These are phyloP conservation scores for Pseudochromis fuscus DNA, from an alignment of 2,797 vertebrate genomes.

Conservation along the genomic window DNA sequence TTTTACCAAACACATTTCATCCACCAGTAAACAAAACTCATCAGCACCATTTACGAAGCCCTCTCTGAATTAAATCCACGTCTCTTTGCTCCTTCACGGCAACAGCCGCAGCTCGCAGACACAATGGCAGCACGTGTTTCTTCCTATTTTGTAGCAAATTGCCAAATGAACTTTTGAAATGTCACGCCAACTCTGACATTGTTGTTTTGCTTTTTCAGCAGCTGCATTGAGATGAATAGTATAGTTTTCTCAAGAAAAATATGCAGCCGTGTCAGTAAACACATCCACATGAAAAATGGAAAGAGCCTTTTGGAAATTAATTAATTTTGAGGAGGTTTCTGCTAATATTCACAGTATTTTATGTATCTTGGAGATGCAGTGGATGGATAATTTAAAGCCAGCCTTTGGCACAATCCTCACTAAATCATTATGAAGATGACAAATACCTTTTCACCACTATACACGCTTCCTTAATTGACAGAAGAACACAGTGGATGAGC, in stretches of 20 bases:
- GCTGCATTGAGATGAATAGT: slow-evolving; percentile 37
- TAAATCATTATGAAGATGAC: slow-evolving; percentile 39
- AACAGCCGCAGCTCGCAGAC: slow-evolving; percentile 3
- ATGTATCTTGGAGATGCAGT: slow-evolving; percentile 16
- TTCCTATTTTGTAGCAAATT: slow-evolving; percentile 8
- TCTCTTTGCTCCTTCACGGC: slow-evolving; percentile 6
- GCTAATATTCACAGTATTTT: slow-evolving; percentile 30
- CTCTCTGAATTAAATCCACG: slow-evolving; percentile 14
- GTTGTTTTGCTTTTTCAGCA: slow-evolving; percentile 9
- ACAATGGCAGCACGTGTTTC: slow-evolving; percentile 7
- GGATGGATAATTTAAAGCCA: slow-evolving; percentile 32
- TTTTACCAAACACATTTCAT: slow-evolving; percentile 28
- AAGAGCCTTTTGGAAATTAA: slow-evolving; percentile 40
- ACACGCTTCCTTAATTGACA: slow-evolving; percentile 12
- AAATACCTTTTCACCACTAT: slow-evolving; percentile 19
- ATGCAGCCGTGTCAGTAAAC: slow-evolving; percentile 19
- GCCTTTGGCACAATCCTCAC: slow-evolving; percentile 19
- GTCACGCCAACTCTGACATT: slow-evolving; percentile 29
- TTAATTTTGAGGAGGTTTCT: slow-evolving; percentile 26
- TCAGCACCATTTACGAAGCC: slow-evolving; percentile 14
- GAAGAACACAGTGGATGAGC: background rate
- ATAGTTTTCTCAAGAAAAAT: slow-evolving; percentile 5
- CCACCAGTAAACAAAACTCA: slow-evolving; percentile 4
- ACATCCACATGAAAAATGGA: slow-evolving; percentile 49
- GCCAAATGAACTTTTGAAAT: slow-evolving; percentile 45